Evolutionary conservation across 2,797 vertebrate species (phyloP).

Genomic region (Cichlasoma orientale): DNA sequence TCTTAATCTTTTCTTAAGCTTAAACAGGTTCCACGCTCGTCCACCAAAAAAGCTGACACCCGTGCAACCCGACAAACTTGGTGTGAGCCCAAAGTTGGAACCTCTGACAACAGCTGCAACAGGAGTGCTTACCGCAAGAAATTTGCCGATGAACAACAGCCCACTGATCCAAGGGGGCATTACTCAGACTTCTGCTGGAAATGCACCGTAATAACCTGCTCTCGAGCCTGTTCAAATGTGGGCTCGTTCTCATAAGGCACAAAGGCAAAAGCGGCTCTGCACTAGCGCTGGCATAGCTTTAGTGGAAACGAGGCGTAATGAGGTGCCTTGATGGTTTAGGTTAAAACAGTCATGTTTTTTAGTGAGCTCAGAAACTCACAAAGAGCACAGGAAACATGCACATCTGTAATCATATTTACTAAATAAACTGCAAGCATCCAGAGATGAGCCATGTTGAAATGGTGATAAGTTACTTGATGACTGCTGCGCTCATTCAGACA

Average conservation of each 20-base stretch:
- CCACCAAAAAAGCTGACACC: background rate
- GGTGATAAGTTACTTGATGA: too few species aligned
- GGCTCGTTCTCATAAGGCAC: background rate
- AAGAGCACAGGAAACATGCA: background rate
- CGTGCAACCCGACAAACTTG: too few species aligned
- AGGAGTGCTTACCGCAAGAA: background rate
- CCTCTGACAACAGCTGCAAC: background rate
- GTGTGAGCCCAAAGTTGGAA: too few species aligned
- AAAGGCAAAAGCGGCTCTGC: background rate
- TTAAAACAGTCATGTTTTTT: background rate
- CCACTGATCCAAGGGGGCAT: background rate
- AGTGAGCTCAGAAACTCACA: background rate
- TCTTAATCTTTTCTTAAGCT: background rate
- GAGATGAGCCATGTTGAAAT: too few species aligned
- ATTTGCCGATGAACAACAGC: background rate
- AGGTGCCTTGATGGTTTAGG: background rate
- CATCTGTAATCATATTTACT: background rate
- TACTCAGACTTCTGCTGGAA: background rate
- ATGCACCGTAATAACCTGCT: background rate
- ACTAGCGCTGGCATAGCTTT: background rate
- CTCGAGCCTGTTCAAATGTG: background rate
- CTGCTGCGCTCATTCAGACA: background rate
- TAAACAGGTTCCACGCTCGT: background rate
- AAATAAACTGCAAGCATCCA: background rate
- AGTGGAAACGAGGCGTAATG: background rate